Evolutionary conservation across 2,797 vertebrate genomes (phyloP), one percentile per base, ranked within the genome.

Genomic region (Fistularia commersonii): DNA sequence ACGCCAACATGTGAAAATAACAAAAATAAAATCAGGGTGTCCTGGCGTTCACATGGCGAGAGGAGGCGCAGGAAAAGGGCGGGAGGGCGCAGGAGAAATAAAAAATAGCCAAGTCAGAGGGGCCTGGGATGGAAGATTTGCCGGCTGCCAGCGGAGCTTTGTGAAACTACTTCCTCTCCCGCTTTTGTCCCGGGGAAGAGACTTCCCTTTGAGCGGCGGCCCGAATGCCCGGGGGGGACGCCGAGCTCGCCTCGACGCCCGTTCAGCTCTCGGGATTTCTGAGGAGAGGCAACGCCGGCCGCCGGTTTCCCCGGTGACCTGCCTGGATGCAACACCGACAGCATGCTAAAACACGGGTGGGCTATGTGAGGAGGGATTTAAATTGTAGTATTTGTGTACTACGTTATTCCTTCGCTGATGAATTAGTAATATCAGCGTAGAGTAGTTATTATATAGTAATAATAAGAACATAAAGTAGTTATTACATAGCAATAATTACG

Each of bases 151-250:
- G 69, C 39, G 61, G 34, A 54, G 75, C 80, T 85, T 89, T 87
- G 88, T 87, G 61, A 59, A 58, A 69, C 74, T 6, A 85, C 88
- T 90, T 92, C 88, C 90, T 87, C 76, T 74, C 66, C 85, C 83
- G 79, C 69, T 81, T 85, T 54, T 47, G 13, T 9, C 44, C 32
- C 12, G 13, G 42, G 48, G 49, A 51, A 64, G 66, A 51, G 62
- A 58, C 75, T 57, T 81, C 73, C 69, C 84, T 85, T 84, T 56
- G 52, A 63, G 54, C 73, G 76, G 47, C 61, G 43, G 55, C 36
- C 43, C 81, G 83, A 89, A 86, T 82, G 60, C n/a, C n/a, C 83
- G 82, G 67, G 62, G 7, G 77, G 79, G 73, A 69, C 61, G 66
- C 58, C 61, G 61, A 74, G 65, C 79, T 68, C 68, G 64, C 71